These are phyloP conservation scores for Bujurquina vittata DNA, from an alignment of 2,113 vertebrate species.

Conservation along the genomic window DNA sequence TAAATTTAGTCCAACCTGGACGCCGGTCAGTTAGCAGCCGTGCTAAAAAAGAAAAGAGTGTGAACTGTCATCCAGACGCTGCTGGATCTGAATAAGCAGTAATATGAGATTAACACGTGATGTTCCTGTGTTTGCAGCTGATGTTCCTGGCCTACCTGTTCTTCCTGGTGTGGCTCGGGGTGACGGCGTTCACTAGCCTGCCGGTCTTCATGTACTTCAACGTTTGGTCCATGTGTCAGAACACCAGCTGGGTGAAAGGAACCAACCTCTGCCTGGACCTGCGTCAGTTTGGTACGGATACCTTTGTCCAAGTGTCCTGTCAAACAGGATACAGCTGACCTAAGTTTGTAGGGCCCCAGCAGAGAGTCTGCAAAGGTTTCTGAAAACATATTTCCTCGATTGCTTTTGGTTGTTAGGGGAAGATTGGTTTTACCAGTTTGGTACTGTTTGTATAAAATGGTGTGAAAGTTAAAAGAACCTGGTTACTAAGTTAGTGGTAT, in stretches of 20 bases:
- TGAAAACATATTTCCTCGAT: not conserved
- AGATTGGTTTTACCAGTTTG: not conserved
- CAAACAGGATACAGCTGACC: too few species aligned
- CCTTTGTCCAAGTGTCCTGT: too few species aligned
- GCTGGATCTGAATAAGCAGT: not conserved
- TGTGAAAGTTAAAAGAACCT: not conserved
- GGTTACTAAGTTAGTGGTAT: too few species aligned
- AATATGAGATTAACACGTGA: not conserved
- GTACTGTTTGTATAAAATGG: not conserved
- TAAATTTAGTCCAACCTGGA: not conserved
- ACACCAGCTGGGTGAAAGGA: slow-evolving; percentile 88
- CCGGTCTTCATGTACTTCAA: slow-evolving; percentile 99
- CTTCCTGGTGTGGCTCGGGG: slow-evolving; percentile 97
- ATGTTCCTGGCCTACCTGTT: slow-evolving; percentile 98
- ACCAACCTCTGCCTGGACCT: slow-evolving; percentile 93
- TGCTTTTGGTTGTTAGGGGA: not conserved
- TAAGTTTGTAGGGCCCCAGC: too few species aligned
- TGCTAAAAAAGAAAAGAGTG: too few species aligned
- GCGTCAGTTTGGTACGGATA: slow-evolving; percentile 91
- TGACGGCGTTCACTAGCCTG: slow-evolving; percentile 95
- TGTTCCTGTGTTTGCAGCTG: slow-evolving; percentile 51
- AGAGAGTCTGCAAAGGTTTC: not conserved
- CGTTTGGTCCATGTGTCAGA: slow-evolving; percentile 97
- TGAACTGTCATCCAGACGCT: not conserved
- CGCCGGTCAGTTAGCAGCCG: too few species aligned